Conservation (phyloP, 2,797 vertebrate genomes). For the Coluber constrictor region DNA sequence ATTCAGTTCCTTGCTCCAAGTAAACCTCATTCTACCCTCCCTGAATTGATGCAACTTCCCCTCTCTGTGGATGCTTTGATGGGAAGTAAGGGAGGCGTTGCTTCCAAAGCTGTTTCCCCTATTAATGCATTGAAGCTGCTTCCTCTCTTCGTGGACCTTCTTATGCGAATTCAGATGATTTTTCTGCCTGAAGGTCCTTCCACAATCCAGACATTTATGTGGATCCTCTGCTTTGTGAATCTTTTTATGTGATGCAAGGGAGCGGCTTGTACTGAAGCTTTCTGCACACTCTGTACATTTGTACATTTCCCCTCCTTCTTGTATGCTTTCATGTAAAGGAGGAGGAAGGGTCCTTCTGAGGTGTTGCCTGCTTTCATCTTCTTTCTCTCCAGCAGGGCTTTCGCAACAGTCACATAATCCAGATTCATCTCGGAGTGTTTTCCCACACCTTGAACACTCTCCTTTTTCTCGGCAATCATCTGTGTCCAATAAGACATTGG, state of each 20-base stretch:
- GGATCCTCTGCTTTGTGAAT: too few species aligned
- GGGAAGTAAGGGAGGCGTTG: not conserved
- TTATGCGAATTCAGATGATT: too few species aligned
- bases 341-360: not conserved
- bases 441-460: not conserved
- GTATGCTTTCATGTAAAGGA: not conserved
- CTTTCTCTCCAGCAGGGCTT: not conserved
- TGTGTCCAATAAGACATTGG: not conserved
- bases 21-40: not conserved
- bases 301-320: too few species aligned
- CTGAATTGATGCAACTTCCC: not conserved
- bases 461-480: not conserved
- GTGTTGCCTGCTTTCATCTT: not conserved
- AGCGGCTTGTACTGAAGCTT: too few species aligned
- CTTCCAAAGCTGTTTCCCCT: not conserved
- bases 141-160: not conserved
- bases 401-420: not conserved
- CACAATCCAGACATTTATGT: too few species aligned
- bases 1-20: not conserved
- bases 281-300: too few species aligned
- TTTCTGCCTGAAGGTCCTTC: too few species aligned
- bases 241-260: too few species aligned
- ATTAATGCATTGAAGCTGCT: not conserved
- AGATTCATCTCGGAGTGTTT: not conserved
- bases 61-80: not conserved